Base-by-base conservation (phyloP, 1,140 invertebrate genomes). In the Ericerus pela region DNA sequence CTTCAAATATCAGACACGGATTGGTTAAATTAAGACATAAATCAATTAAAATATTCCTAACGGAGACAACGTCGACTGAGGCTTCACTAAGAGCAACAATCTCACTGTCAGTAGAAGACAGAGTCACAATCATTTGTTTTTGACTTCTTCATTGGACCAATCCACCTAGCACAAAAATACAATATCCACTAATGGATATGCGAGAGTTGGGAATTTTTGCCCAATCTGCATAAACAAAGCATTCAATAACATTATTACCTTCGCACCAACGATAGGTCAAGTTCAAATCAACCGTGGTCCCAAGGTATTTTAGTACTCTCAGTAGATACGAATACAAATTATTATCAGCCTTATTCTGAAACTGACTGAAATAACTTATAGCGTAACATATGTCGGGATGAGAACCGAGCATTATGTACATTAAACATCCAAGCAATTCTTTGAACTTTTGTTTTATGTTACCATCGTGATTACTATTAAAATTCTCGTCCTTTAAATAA, bases 331-430 rank as follows among this genome's bases (percentile, higher is more conserved):
- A 24, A 24, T 24, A 53, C 12, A 28, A 28, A 20, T 28, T 22
- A 6, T 30, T 10, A 53, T 24, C 20, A 6, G 30, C 18, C 6
- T 27, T 29, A 8, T 29, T 6, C 18, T 53, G 51, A 29, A 53
- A 53, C 47, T 54, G 43, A 43, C 61, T 59, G 27, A 59, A 55
- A 30, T 58, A 59, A 58, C 56, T 62, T 12, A 59, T 58, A 11
- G 61, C 58, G 56, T 56, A 62, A 53, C 54, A 54, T 20, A 63
- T 61, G 51, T 64, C 63, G 12, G 71, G 68, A 61, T 70, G 65
- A 14, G 69, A 69, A 2, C 64, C 63, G 18, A 66, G 56, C 67
- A 70, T 68, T 26, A 69, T 38, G 47, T 66, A 69, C 61, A 69
- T 65, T 4, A 71, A 38, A 16, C 66, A 60, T 55, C 69, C 68